phyloP scores from a whole-genome alignment of 2,888 invertebrate genomes.

The Eucera pruinosa region DNA sequence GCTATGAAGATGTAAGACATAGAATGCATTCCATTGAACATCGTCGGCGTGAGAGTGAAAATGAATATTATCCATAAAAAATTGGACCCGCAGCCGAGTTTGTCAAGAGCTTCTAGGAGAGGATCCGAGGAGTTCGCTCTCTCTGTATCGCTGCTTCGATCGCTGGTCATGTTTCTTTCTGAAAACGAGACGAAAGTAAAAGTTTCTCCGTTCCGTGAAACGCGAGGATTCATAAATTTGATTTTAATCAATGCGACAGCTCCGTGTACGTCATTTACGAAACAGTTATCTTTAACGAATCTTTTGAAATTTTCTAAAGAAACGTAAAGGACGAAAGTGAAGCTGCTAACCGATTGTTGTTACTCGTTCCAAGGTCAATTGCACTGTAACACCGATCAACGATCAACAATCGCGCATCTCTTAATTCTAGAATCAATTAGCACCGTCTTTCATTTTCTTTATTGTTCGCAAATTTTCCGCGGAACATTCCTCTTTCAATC shows the following conservation, averaged over 20 bases:
- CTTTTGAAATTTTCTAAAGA: no score
- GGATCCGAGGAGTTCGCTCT: conserved; percentile 58
- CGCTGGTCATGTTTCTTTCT: conserved; percentile 20
- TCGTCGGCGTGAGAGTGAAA: conserved; percentile 84
- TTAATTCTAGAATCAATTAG: not conserved
- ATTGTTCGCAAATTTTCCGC: no score
- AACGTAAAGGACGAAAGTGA: no score
- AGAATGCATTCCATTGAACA: conserved; percentile 86
- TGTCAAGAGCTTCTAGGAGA: conserved; percentile 66
- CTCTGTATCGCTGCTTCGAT: not conserved
- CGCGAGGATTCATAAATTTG: not conserved
- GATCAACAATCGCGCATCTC: no score
- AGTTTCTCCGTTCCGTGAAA: not conserved
- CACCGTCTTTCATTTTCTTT: no score
- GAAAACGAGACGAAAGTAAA: not conserved
- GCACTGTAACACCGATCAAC: no score
- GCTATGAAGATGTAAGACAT: conserved; percentile 86
- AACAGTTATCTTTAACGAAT: no score
- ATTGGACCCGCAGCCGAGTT: conserved; percentile 75
- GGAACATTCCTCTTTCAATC: no score
- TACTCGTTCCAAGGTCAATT: not conserved
- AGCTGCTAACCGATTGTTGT: conserved; percentile 7
- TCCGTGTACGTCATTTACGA: not conserved
- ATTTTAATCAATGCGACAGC: not conserved
- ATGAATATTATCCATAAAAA: conserved; percentile 84